These are phyloP conservation scores for Takifugu rubripes DNA, from an alignment of 2,797 vertebrate genomes.

Conservation along the genomic window DNA sequence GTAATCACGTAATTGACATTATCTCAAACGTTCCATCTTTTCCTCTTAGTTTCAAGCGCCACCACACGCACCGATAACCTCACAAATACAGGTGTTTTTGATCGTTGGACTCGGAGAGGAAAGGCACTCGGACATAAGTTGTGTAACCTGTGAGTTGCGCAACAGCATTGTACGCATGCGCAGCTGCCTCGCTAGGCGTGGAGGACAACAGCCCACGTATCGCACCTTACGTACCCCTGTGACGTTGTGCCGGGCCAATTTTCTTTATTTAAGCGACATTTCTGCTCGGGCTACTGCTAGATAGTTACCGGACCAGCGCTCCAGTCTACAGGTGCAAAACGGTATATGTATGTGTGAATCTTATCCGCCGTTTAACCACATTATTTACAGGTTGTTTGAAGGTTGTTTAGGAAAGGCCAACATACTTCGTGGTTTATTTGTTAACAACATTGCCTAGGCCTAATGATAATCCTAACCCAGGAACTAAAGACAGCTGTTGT, in stretches of 20 bases:
- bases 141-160: slow-evolving; percentile 9
- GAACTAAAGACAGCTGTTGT: too few species aligned
- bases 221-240: slow-evolving; percentile 18
- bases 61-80: too few species aligned
- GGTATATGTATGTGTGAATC: too few species aligned
- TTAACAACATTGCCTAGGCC: too few species aligned
- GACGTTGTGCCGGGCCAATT: slow-evolving; percentile 33
- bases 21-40: too few species aligned
- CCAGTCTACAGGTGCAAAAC: neutral
- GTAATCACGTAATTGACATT: neutral
- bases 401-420: neutral
- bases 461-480: too few species aligned
- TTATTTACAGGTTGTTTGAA: neutral
- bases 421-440: too few species aligned
- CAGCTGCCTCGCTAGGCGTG: slow-evolving; percentile 4
- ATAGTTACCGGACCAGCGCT: slow-evolving; percentile 2
- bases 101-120: too few species aligned
- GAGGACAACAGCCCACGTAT: slow-evolving; percentile 17
- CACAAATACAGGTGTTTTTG: too few species aligned
- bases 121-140: too few species aligned
- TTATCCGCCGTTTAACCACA: too few species aligned
- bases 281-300: neutral
- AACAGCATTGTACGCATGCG: neutral
- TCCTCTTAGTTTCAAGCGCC: too few species aligned
- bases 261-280: slow-evolving; percentile 48